Evolutionary conservation across 2,888 invertebrate genomes (phyloP), one percentile per base, ranked within the genome.

Genomic region (Lathronympha strigana): DNA sequence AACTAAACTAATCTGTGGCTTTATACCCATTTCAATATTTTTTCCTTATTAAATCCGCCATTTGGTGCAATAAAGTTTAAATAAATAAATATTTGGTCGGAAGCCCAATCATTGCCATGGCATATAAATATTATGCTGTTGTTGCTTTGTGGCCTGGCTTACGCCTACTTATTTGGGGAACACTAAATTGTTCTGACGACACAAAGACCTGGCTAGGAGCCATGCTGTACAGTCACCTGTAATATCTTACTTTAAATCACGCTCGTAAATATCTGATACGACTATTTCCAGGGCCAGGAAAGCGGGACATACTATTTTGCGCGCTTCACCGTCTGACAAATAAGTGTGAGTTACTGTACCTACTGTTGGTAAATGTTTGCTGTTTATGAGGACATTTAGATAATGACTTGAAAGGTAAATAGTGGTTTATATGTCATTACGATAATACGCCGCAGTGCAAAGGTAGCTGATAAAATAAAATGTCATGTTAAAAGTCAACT

Each of bases 141-240:
- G 2, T 47, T 23, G n/a, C 47, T 55, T 54, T 38, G 43, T 25
- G 31, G 40, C 33, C 43, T 17, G 51, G 11, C 25, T 36, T 51
- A 64, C 58, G 50, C 57, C 43, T 64, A 47, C 23, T 47, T 47
- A 64, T 63, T 63, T 19, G 51, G 43, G 33, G 63, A 51, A 19
- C 40, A 33, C 49, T 49, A 43, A 57, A 57, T 43, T 25, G 49
- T 43, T 50, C n/a, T 43, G 31, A 31, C 45, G 36, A 17, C 51
- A 51, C 45, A 60, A 53, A 28, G 64, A 53, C 4, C 21, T 64
- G 64, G 58, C 51, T 36, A 21, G 11, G 45, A 36, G 58, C 64
- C 58, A 64, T 49, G 33, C 28, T 51, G n/a, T 28, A 38, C 25
- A 55, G 19, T 43, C 11, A 9, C 19, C 6, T 28, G 15, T 45